Conservation (phyloP, 2,888 invertebrate genomes). For the Synergus gifuensis region DNA sequence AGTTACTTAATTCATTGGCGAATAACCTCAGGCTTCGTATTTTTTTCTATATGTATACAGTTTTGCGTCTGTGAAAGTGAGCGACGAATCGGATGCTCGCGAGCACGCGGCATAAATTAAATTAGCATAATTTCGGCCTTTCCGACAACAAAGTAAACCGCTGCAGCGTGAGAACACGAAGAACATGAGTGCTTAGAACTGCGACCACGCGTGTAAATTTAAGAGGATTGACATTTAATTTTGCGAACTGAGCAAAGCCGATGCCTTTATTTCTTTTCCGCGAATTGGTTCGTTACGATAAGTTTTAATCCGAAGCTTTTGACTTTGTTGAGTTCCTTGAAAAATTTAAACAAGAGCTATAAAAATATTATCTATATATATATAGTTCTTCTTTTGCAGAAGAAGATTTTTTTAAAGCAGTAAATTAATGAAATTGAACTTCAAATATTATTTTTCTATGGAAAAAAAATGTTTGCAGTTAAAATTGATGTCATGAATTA, state of each 20-base stretch:
- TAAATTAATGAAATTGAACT: neutral
- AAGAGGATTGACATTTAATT: constrained; percentile 41
- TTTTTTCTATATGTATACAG: constrained; percentile 9
- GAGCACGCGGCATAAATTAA: constrained; percentile 68
- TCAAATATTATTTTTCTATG: too few relatives aligned
- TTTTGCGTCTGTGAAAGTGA: neutral
- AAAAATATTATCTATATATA: neutral
- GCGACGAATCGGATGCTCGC: constrained; percentile 51
- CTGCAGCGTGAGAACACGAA: constrained; percentile 65
- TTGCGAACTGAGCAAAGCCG: constrained; percentile 37
- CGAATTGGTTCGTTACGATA: constrained; percentile 27
- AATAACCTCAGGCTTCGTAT: constrained; percentile 28
- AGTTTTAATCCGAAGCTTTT: constrained; percentile 28
- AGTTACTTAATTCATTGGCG: constrained; percentile 11
- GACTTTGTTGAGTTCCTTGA: constrained; percentile 16
- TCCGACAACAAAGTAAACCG: constrained; percentile 68
- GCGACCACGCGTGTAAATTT: constrained; percentile 42
- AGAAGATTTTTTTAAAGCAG: neutral
- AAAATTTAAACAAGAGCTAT: constrained; percentile 26
- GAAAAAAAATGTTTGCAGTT: too few relatives aligned
- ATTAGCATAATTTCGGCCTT: constrained; percentile 69
- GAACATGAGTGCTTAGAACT: constrained; percentile 17
- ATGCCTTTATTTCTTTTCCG: constrained; percentile 36
- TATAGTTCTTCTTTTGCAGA: neutral
- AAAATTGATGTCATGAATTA: neutral